Evolutionary conservation across 2,113 vertebrate genomes (phyloP).

Genomic region (Pan paniscus): DNA sequence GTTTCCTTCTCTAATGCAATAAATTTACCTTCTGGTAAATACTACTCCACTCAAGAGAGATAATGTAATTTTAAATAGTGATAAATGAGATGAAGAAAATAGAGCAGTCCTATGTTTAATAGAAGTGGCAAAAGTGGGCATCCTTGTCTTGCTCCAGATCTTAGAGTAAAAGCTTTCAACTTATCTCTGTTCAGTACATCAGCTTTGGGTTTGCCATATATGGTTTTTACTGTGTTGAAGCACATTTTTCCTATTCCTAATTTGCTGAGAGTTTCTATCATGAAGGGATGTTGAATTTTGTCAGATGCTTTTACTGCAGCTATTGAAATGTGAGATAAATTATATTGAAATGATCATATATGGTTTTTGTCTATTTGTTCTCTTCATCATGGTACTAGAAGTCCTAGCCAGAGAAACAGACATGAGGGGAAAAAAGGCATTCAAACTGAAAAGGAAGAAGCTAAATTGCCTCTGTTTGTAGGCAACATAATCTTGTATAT

Average conservation of each 20-base stretch:
- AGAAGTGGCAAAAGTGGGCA: neutral
- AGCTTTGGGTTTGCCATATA: neutral
- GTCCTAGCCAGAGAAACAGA: neutral
- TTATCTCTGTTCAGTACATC: neutral
- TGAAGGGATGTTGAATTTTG: neutral
- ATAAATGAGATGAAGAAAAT: neutral
- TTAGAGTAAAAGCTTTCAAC: neutral
- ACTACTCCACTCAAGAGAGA: neutral
- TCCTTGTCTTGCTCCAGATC: neutral
- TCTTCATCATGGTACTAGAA: neutral
- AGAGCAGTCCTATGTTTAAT: neutral
- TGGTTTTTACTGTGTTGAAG: neutral
- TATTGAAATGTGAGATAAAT: neutral
- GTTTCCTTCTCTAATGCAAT: neutral
- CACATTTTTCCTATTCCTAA: neutral
- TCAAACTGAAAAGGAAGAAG: neutral
- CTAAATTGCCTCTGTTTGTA: neutral
- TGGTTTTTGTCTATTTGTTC: neutral
- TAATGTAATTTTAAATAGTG: neutral
- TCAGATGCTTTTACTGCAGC: neutral
- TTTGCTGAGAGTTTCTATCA: neutral
- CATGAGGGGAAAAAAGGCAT: neutral
- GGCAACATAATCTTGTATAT: neutral
- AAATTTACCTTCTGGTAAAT: conserved; percentile 44
- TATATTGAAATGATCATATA: neutral